A percentile compares a stretch with the other conserved stretches of the same genome.
phyloP scores from a whole-genome alignment of 2,113 vertebrate genomes.

The Cygnus buccinator region DNA sequence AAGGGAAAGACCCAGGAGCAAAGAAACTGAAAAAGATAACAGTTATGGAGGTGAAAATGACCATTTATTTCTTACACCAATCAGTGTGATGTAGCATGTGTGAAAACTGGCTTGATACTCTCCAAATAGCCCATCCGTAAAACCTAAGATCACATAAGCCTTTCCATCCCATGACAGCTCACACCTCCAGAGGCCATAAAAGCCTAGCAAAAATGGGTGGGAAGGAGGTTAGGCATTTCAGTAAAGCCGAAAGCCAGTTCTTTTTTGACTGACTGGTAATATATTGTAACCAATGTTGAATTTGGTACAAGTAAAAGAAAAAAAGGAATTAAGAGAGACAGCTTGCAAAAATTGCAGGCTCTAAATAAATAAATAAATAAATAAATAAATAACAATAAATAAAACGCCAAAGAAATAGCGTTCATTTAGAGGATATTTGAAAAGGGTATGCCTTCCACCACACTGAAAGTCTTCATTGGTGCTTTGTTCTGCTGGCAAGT shows the following conservation, averaged over 20 bases:
- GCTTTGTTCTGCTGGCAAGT: background rate
- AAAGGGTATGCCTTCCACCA: accelerated
- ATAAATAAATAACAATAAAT: too few relatives aligned
- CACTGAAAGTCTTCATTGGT: background rate
- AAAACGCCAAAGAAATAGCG: background rate
- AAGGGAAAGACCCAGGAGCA: background rate
- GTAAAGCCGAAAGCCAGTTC: accelerated
- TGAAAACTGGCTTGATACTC: background rate
- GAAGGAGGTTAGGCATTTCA: background rate
- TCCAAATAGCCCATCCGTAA: background rate
- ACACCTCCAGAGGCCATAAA: background rate
- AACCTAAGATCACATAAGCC: background rate
- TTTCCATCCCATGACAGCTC: background rate
- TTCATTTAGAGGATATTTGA: background rate
- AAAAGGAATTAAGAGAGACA: background rate
- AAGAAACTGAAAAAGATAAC: background rate
- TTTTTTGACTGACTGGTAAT: background rate
- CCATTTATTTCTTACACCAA: background rate
- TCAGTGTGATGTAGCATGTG: background rate
- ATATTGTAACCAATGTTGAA: background rate
- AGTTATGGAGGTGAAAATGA: background rate
- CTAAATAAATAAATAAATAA: background rate
- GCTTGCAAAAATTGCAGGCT: background rate
- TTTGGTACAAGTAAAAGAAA: background rate
- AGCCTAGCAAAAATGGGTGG: background rate